Percentiles rank a stretch among this genome's conserved stretches.
phyloP scores from a whole-genome alignment of 2,797 vertebrate genomes.

The Lepidocolaptes lacrymiger region DNA sequence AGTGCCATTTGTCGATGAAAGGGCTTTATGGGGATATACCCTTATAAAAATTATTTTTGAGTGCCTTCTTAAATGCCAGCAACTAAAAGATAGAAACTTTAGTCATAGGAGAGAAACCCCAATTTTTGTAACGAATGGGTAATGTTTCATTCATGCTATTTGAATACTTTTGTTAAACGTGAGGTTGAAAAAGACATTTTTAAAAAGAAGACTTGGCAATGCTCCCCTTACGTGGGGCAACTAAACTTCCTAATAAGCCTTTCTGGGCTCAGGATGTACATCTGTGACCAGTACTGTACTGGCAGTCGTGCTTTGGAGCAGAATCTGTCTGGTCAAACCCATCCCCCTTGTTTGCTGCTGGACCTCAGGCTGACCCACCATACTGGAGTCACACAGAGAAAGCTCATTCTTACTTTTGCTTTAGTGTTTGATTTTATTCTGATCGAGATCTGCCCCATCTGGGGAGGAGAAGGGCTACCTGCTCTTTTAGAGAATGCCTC shows the following conservation, averaged over 20 bases:
- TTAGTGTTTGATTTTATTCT: background rate
- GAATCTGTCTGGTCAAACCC: background rate
- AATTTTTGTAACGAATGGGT: background rate
- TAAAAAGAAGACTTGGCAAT: background rate
- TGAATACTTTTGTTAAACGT: background rate
- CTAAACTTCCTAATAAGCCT: background rate
- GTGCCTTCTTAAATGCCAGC: background rate
- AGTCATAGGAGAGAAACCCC: background rate
- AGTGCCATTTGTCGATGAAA: background rate
- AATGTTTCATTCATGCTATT: background rate
- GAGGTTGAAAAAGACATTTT: background rate
- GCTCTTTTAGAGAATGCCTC: background rate
- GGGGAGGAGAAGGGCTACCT: background rate
- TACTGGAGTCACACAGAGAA: fast-evolving
- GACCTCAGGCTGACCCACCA: background rate
- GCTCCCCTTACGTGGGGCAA: background rate
- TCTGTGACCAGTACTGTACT: background rate
- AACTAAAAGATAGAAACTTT: background rate
- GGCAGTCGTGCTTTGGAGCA: background rate
- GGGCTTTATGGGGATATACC: background rate
- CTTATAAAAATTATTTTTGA: background rate
- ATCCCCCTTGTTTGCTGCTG: fast-evolving
- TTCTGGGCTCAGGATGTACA: background rate
- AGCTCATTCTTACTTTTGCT: background rate
- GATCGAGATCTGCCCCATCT: background rate